Base-by-base conservation (phyloP, 2,113 vertebrate genomes). In the Connochaetes taurinus region DNA sequence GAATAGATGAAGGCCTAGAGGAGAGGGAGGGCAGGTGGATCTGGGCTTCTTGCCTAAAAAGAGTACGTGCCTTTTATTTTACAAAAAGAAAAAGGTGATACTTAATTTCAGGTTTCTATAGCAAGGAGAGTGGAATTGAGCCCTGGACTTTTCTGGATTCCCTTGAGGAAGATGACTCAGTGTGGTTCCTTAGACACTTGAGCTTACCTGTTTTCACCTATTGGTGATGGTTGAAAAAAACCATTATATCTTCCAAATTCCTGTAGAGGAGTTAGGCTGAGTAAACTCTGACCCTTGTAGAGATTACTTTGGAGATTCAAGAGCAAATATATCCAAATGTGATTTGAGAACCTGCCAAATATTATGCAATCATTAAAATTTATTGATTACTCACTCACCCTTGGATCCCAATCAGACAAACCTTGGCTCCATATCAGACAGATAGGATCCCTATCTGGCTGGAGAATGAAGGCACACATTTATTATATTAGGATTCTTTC, bases 31-130 rank as follows among this genome's bases (percentile, higher is more conserved):
- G 43, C 33, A 74, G 78, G 88, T 33, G 14, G 21, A 84, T 58
- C 91, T 93, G 74, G 95, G 55, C 86, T 97, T 95, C 55, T 81
- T 89, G 94, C 83, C 87, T 90, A 62, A 47, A 81, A 93, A 64
- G 31, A 85, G 53, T 33, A 17, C 2, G 7, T 81, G 62, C 7
- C 11, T 95, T 91, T 96, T 76, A 91, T 91, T 91, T 93, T 74
- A 60, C n/a, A 71, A 71, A 95, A 95, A 82, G 23, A 76, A 64
- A 76, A 95, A 62, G 29, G 62, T 84, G 64, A 64, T 2, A 29
- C 12, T 83, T 91, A 83, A 81, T 90, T 94, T 96, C 81, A 93
- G 53, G 57, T 84, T 93, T 95, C 86, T 74, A 33, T 36, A 82
- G 45, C 29, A 55, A 92, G 27, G 36, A 74, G 14, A n/a, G 25